Percentiles rank a stretch among this genome's conserved stretches.
phyloP scores from a whole-genome alignment of 2,797 vertebrate species.

The Lophius americanus region DNA sequence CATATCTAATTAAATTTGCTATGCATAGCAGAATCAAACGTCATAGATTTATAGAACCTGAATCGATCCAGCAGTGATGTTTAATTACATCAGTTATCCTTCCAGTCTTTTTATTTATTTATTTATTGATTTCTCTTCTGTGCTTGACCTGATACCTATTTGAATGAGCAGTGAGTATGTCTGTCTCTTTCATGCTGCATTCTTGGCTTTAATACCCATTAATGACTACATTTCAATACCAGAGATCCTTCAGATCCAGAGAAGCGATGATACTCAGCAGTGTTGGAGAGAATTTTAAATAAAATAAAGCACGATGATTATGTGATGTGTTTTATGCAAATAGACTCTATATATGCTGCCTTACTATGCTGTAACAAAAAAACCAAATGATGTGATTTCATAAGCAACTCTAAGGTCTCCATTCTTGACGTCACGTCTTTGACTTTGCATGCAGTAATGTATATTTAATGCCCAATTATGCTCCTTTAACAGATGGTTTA shows the following conservation, averaged over 20 bases:
- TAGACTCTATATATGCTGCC: slow-evolving; percentile 52
- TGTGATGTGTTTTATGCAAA: slow-evolving; percentile 40
- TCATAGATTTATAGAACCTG: slow-evolving; percentile 1
- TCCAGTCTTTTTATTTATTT: not conserved
- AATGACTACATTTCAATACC: slow-evolving; percentile 31
- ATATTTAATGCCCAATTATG: slow-evolving; percentile 37
- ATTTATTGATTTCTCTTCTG: slow-evolving; percentile 16
- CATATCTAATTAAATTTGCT: slow-evolving; percentile 54
- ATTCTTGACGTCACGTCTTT: slow-evolving; percentile 33
- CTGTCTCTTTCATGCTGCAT: slow-evolving; percentile 36
- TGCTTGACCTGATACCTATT: slow-evolving; percentile 33
- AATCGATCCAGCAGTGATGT: slow-evolving; percentile 8
- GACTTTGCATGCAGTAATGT: slow-evolving; percentile 65
- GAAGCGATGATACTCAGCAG: slow-evolving; percentile 26
- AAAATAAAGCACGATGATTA: slow-evolving; percentile 28
- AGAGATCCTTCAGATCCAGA: slow-evolving; percentile 41
- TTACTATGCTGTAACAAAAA: slow-evolving; percentile 62
- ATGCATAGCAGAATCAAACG: slow-evolving; percentile 31
- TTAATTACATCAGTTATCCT: slow-evolving; percentile 20
- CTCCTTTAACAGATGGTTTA: slow-evolving; percentile 60
- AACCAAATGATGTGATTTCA: slow-evolving; percentile 62
- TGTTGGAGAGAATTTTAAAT: slow-evolving; percentile 30
- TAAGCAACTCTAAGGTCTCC: slow-evolving; percentile 53
- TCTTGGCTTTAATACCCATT: slow-evolving; percentile 41
- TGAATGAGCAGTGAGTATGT: slow-evolving; percentile 36